A percentile compares a stretch with the other conserved stretches of the same genome.
Evolutionary conservation across 2,888 invertebrate species (phyloP).

Genomic region (Ennomos erosarius): DNA sequence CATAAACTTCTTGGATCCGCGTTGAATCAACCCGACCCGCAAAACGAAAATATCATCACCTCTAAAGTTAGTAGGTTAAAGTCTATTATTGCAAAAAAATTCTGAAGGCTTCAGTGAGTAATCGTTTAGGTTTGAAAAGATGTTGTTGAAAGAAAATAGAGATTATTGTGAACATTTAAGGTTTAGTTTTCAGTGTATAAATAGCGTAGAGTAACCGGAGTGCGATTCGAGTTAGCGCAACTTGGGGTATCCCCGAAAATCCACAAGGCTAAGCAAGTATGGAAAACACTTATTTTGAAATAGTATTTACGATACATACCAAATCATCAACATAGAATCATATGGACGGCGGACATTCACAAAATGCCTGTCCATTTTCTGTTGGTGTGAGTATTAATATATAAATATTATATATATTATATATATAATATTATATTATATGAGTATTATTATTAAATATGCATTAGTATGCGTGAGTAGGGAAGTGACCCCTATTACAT

Average conservation of each 20-base stretch:
- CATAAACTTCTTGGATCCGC: constrained; percentile 75
- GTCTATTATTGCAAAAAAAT: constrained; percentile 35
- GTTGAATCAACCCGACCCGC: constrained; percentile 53
- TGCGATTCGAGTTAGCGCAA: constrained; percentile 78
- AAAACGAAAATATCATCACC: constrained; percentile 34
- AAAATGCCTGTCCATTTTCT: too few relatives aligned
- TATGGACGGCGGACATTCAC: too few relatives aligned
- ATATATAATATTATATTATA: too few relatives aligned
- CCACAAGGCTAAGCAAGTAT: constrained; percentile 47
- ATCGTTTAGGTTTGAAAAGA: constrained; percentile 39
- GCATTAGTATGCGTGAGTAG: too few relatives aligned
- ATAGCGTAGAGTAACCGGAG: constrained; percentile 46
- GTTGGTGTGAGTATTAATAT: too few relatives aligned
- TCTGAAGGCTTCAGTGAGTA: constrained; percentile 40
- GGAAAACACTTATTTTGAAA: constrained; percentile 50
- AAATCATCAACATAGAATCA: too few relatives aligned
- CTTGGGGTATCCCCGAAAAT: constrained; percentile 77
- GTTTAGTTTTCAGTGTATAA: constrained; percentile 44
- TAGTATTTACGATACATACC: background rate
- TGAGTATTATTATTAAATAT: too few relatives aligned
- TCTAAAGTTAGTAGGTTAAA: constrained; percentile 20
- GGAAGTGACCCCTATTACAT: too few relatives aligned
- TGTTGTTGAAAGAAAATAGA: constrained; percentile 40
- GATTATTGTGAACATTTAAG: constrained; percentile 36
- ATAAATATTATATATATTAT: too few relatives aligned